These are phyloP conservation scores for Stictonetta naevosa DNA, from an alignment of 2,113 vertebrate species.

Conservation along the genomic window DNA sequence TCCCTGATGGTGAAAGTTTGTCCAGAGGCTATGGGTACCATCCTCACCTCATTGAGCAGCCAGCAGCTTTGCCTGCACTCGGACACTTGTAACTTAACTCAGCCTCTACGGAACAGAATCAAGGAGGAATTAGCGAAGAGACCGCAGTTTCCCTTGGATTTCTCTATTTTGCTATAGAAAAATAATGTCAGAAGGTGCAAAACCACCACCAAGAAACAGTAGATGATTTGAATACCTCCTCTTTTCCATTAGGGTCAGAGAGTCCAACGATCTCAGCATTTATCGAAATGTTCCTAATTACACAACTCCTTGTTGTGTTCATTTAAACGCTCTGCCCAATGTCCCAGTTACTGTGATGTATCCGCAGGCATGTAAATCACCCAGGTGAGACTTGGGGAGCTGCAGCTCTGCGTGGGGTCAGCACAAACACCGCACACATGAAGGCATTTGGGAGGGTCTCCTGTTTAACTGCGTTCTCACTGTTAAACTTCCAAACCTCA, in stretches of 20 bases:
- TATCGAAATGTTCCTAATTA: background rate
- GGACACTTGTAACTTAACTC: background rate
- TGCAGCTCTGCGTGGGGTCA: background rate
- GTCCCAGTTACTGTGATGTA: background rate
- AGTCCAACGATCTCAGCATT: background rate
- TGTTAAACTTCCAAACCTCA: background rate
- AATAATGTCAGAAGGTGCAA: background rate
- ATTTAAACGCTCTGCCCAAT: background rate
- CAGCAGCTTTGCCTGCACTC: background rate
- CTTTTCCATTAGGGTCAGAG: background rate
- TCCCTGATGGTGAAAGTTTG: accelerated
- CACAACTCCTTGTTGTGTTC: background rate
- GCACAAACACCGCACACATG: accelerated
- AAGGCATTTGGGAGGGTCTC: background rate
- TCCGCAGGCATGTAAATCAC: background rate
- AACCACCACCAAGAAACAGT: background rate
- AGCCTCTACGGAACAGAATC: background rate
- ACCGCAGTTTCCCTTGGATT: accelerated
- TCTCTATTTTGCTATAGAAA: background rate
- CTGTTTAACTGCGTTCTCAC: background rate
- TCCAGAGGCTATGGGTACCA: background rate
- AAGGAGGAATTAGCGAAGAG: background rate
- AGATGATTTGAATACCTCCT: background rate
- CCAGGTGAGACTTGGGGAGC: background rate
- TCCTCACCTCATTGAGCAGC: background rate